Evolutionary conservation across 1,140 invertebrate genomes (phyloP).

Genomic region (Anthonomus grandis): DNA sequence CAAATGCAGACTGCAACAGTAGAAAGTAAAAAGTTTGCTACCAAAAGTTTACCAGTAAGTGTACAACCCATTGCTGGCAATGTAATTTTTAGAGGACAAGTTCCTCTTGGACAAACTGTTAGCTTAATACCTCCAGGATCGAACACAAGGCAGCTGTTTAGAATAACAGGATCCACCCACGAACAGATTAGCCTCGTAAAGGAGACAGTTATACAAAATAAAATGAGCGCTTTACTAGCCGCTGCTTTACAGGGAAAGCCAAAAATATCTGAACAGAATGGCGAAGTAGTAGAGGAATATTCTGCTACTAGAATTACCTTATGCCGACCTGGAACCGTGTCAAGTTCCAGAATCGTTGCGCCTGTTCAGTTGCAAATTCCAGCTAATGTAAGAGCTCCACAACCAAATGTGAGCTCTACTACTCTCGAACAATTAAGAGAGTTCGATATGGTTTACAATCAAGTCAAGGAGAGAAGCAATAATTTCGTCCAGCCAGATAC

Average conservation of each 20-base stretch:
- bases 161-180: constrained; percentile 45
- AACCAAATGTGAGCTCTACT: constrained; percentile 49
- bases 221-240: constrained; percentile 50
- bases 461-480: constrained; percentile 68
- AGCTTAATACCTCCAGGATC: constrained; percentile 54
- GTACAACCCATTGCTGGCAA: constrained; percentile 59
- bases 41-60: constrained; percentile 39
- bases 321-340: constrained; percentile 15
- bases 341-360: constrained; percentile 52
- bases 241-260: constrained; percentile 46
- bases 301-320: constrained; percentile 25
- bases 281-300: constrained; percentile 39
- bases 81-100: constrained; percentile 59
- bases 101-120: constrained; percentile 58
- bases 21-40: constrained; percentile 30
- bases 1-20: constrained; percentile 31
- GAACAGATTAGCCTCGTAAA: constrained; percentile 48
- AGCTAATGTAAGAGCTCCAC: constrained; percentile 54
- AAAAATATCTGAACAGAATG: constrained; percentile 35
- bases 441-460: constrained; percentile 78
- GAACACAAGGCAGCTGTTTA: constrained; percentile 42
- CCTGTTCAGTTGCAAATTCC: constrained; percentile 56
- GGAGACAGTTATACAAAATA: constrained; percentile 49
- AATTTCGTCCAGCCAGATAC: constrained; percentile 36
- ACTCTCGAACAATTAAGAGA: constrained; percentile 75